Evolutionary conservation across 2,888 invertebrate genomes (phyloP).

Genomic region (Reticulitermes lucifugus): DNA sequence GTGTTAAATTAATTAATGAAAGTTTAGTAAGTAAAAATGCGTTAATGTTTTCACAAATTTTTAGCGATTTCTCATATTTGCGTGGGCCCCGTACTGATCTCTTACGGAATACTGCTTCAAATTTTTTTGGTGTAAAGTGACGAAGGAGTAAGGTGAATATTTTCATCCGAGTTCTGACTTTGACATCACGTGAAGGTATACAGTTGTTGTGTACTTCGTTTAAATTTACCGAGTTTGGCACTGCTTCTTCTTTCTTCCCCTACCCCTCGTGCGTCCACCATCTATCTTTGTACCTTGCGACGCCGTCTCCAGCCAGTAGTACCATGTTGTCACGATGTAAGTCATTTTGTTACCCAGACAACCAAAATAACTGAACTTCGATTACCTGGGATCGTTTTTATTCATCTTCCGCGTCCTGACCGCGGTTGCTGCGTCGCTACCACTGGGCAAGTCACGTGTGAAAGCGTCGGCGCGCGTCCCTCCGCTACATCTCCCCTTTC

Average conservation of each 20-base stretch:
- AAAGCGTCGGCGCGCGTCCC: conserved; percentile 23
- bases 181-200: conserved; percentile 2
- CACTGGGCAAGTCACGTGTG: conserved; percentile 31
- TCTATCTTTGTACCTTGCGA: conserved; percentile 16
- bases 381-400: conserved; percentile 20
- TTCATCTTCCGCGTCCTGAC: conserved; percentile 15
- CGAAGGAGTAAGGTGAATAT: no score
- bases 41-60: no score
- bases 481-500: not conserved
- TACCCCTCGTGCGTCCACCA: not conserved
- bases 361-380: conserved; percentile 12
- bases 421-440: not conserved
- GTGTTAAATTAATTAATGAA: no score
- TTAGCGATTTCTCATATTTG: no score
- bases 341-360: conserved; percentile 22
- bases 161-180: no score
- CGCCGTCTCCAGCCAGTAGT: conserved; percentile 34
- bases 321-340: not conserved
- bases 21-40: no score
- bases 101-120: no score
- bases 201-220: not conserved
- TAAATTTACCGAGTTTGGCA: not conserved
- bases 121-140: no score
- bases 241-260: not conserved
- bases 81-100: no score